Evolutionary conservation across 2,888 invertebrate genomes (phyloP), one percentile per base, ranked within the genome.

Genomic region (Sarcophaga caerulescens): DNA sequence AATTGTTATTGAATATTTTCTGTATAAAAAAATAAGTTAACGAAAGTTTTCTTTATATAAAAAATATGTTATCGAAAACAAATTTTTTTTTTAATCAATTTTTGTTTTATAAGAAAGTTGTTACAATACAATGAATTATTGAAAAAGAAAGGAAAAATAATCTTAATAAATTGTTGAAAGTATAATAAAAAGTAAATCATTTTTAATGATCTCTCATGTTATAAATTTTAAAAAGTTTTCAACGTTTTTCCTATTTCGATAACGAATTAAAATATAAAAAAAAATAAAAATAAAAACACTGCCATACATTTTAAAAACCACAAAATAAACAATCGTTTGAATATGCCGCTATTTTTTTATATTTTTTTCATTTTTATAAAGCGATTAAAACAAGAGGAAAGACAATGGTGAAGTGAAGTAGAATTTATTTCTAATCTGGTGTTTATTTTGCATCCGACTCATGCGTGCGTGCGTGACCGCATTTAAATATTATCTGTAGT

Each of bases 401-500:
- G 52, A 17, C 17, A 35, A 35, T 44, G 25, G 5, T 14, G 35
- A 52, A 57, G 69, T 23, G 25, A 6, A 75, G 59, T 45, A 19
- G 25, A 52, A 62, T 73, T 81, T 14, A 17, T n/a, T 47, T 23
- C 74, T 75, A 86, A 78, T 81, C 84, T 74, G 44, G 35, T 65
- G 59, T 84, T 86, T 75, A 80, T 80, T 84, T 86, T 75, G 59
- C 79, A 76, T 66, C 71, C 79, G 35, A 63, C 62, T 35, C 71
- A 77, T 63, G 52, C 82, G 71, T 77, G 83, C 71, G 83, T 83
- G 79, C 77, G 78, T 80, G 73, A 77, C 75, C 73, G 66, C 80
- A 82, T 82, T 85, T 75, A 86, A 84, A 84, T 69, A 81, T 81
- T 84, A 81, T 86, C 73, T 68, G 62, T 66, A 44, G 44, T 52